Conservation (phyloP, 2,797 vertebrate genomes). For the Euthynnus affinis region DNA sequence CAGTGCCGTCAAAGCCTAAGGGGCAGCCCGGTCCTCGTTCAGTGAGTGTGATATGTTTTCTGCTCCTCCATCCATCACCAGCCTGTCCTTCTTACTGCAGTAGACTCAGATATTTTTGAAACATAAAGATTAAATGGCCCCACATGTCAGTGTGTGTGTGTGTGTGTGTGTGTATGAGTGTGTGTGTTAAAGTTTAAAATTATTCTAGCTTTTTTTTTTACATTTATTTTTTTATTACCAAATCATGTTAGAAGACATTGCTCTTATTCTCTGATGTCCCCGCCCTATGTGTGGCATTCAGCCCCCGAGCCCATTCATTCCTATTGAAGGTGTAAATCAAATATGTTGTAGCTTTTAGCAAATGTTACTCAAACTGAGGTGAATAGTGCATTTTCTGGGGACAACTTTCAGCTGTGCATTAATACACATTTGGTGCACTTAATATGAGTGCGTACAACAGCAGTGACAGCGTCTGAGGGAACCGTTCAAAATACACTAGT, state of each 20-base stretch:
- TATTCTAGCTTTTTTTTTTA: not conserved
- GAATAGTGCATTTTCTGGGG: too few species aligned
- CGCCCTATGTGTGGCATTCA: not conserved
- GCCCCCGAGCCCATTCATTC: too few species aligned
- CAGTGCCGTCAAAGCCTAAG: conserved; percentile 4
- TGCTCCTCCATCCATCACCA: conserved; percentile 39
- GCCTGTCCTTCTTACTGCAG: not conserved
- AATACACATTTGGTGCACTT: too few species aligned
- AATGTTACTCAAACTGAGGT: too few species aligned
- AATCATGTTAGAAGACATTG: not conserved
- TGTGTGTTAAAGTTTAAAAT: not conserved
- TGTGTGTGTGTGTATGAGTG: too few species aligned
- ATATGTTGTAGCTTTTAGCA: too few species aligned
- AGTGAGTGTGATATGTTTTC: conserved; percentile 38
- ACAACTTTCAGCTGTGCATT: too few species aligned
- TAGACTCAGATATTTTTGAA: not conserved
- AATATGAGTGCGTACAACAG: too few species aligned
- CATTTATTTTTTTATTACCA: too few species aligned
- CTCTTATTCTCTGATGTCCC: not conserved
- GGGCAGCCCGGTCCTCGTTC: conserved; percentile 17
- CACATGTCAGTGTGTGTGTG: not conserved
- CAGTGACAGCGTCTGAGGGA: too few species aligned
- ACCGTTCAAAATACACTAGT: too few species aligned
- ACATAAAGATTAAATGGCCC: not conserved
- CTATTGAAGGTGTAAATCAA: too few species aligned